Evolutionary conservation across 2,888 invertebrate genomes (phyloP).

Genomic region (Chrysopilus asiliformis): DNA sequence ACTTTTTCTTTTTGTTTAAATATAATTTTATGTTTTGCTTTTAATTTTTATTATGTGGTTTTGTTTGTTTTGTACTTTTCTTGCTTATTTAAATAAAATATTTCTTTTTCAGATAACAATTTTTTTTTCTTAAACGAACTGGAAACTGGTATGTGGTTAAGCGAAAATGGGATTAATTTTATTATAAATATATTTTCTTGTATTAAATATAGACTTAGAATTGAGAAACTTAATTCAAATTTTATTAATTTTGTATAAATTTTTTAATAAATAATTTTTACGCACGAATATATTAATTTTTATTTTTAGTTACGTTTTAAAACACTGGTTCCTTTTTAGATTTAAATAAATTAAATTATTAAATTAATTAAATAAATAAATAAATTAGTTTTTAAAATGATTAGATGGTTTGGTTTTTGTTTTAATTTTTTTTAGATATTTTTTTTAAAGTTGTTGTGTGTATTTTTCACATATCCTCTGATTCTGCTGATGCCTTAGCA

Average conservation of each 20-base stretch:
- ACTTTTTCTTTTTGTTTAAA: constrained; percentile 11
- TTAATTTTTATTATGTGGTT: constrained; percentile 16
- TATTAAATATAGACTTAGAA: constrained; percentile 1
- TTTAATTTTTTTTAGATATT: constrained; percentile 3
- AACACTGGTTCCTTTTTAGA: background rate
- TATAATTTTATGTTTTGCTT: constrained; percentile 12
- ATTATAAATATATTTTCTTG: constrained; percentile 2
- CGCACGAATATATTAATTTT: no score
- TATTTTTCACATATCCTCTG: background rate
- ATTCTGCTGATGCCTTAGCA: no score
- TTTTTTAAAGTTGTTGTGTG: constrained; percentile 3
- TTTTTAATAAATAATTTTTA: constrained; percentile 12
- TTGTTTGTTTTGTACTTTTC: constrained; percentile 12
- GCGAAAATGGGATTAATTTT: constrained; percentile 1
- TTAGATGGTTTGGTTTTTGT: constrained; percentile 25
- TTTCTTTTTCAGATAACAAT: constrained; percentile 4
- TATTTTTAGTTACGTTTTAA: no score
- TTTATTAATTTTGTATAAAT: constrained; percentile 16
- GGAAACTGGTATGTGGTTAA: no score
- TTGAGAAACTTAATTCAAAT: constrained; percentile 5
- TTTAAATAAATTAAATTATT: constrained; percentile 12
- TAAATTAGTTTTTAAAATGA: constrained; percentile 21
- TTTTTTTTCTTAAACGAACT: constrained; percentile 5
- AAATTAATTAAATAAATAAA: constrained; percentile 21
- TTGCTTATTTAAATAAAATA: constrained; percentile 4